These are phyloP conservation scores for Crematogaster levior DNA, from an alignment of 2,888 invertebrate genomes.

Conservation along the genomic window DNA sequence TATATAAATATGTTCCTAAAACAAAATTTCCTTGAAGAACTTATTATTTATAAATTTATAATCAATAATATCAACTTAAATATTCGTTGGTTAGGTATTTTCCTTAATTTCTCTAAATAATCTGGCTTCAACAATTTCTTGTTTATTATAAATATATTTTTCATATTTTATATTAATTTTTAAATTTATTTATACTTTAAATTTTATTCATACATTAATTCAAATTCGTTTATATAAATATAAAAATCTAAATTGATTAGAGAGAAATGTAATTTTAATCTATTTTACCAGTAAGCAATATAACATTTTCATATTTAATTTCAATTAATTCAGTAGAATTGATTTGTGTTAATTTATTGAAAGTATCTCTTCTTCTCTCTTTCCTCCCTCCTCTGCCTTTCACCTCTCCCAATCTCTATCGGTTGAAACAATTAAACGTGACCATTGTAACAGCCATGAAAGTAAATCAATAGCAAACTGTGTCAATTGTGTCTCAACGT, in stretches of 20 bases:
- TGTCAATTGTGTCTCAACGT: neutral
- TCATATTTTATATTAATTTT: neutral
- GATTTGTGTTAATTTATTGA: conserved; percentile 23
- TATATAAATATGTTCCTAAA: neutral
- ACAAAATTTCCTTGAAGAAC: neutral
- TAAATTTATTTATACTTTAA: neutral
- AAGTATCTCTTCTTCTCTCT: neutral
- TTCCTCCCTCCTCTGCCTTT: neutral
- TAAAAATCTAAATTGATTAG: neutral
- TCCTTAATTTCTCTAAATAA: neutral
- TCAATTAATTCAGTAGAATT: conserved; percentile 9
- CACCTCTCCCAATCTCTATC: neutral
- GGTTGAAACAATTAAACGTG: neutral
- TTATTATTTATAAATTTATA: neutral
- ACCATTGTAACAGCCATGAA: neutral
- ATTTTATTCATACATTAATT: neutral
- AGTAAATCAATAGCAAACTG: neutral
- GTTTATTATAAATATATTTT: neutral
- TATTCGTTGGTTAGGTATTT: neutral
- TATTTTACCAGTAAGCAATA: neutral
- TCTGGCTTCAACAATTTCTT: neutral
- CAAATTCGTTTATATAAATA: neutral
- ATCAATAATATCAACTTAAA: neutral
- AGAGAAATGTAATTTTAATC: neutral
- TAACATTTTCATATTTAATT: conserved; percentile 2